Evolutionary conservation across 1,140 invertebrate genomes (phyloP), one percentile per base, ranked within the genome.

Genomic region (Plectrocnemia conspersa): DNA sequence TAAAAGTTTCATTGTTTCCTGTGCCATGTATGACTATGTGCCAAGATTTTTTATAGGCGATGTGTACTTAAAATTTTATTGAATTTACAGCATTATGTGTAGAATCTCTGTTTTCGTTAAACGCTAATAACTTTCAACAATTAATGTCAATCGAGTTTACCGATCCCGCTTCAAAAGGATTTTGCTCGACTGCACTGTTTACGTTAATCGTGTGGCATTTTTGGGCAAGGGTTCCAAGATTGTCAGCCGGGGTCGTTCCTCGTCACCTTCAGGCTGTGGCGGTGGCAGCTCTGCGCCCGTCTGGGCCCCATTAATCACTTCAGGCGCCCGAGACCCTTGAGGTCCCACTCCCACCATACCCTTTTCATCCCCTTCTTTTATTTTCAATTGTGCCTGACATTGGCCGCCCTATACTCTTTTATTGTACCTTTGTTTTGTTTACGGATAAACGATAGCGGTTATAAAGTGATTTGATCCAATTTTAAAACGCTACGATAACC

Each of bases 351-450:
- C 22, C 10, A 11, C 42, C 47, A 33, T 24, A 50, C 47, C 47
- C 47, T 50, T 50, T 50, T 50, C 47, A 50, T 38, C 47, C 47
- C 47, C 47, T 50, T 50, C 47, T 50, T 50, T 50, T 50, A 50
- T 50, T 50, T 50, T 50, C 47, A 50, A 50, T 50, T 50, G 47
- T 22, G 47, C 32, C 11, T 15, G 32, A 11, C 32, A 33, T 11
- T 15, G 32, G 32, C 2, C 32, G 11, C 2, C 32, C 32, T 29
- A 6, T 29, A 29, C n/a, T n/a, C n/a, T n/a, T n/a, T n/a, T n/a
- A n/a, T n/a, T n/a, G 11, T 2, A 33, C 32, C 32, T 11, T 13
- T 33, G 32, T 11, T 33, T 33, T 33, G 32, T 33, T 33, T 33
- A 3, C 32, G 32, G 32, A 44, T 54, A 54, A 54, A 45, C 52